Percentiles rank a stretch among this genome's conserved stretches.
These are phyloP conservation scores for Rhabdornis inornatus DNA, from an alignment of 2,113 vertebrate genomes.

Conservation along the genomic window DNA sequence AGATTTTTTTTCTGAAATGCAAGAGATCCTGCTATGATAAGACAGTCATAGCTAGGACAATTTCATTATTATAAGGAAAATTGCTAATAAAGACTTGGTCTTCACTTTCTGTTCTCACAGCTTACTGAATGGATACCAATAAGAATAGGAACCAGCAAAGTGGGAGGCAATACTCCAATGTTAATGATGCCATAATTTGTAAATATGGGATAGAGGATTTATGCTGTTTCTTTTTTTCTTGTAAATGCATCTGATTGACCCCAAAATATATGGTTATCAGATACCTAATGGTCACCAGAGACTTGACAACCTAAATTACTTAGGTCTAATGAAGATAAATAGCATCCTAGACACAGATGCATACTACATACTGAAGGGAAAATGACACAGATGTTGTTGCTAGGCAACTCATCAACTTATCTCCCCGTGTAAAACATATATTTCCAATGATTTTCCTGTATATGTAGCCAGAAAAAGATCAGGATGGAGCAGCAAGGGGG, in stretches of 20 bases:
- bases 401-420: conserved; percentile 77
- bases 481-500: fast-evolving
- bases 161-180: not conserved
- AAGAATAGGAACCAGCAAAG: not conserved
- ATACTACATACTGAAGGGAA: conserved; percentile 34
- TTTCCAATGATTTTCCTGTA: not conserved
- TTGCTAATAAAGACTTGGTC: not conserved
- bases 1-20: not conserved
- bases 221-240: conserved; percentile 9
- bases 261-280: conserved; percentile 64
- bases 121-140: not conserved
- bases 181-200: conserved; percentile 20
- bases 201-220: conserved; percentile 16
- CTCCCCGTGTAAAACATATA: conserved; percentile 6
- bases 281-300: conserved; percentile 61
- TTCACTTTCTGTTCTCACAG: not conserved
- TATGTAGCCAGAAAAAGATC: not conserved
- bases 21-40: not conserved
- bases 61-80: not conserved
- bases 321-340: conserved; percentile 78
- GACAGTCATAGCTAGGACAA: not conserved
- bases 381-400: conserved; percentile 73
- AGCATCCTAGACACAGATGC: conserved; percentile 43
- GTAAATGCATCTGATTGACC: conserved; percentile 11
- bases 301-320: conserved; percentile 70